Conservation (phyloP, 92 coral and sea anemone genomes). For the Phenganax stokvisi region DNA sequence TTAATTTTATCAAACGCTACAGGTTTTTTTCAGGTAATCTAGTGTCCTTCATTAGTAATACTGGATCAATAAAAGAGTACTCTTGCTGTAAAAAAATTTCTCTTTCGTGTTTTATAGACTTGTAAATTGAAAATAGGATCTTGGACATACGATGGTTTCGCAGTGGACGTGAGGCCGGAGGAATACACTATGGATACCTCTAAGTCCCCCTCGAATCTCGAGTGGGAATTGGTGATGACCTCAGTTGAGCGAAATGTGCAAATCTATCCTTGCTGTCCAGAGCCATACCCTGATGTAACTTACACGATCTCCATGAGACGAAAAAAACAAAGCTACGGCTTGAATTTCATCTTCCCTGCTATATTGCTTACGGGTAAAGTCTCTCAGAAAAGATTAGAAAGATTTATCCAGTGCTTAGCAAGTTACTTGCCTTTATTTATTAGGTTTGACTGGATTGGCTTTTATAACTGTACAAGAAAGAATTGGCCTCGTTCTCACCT, state of each 20-base stretch:
- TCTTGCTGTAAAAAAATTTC: neutral
- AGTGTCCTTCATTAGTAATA: neutral
- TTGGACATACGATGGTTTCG: conserved; percentile 37
- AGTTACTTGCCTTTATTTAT: neutral
- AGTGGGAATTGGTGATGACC: conserved; percentile 31
- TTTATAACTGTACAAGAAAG: conserved; percentile 18
- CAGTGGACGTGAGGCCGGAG: conserved; percentile 23
- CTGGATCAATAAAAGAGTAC: neutral
- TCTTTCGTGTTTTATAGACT: neutral
- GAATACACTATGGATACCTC: conserved; percentile 17
- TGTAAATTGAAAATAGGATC: conserved; percentile 30
- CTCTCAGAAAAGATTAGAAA: conserved; percentile 70
- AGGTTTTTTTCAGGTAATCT: no score
- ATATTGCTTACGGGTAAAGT: conserved; percentile 58
- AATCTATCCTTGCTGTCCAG: conserved; percentile 20
- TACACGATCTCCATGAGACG: conserved; percentile 22
- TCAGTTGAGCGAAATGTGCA: conserved; percentile 7
- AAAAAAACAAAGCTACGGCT: neutral
- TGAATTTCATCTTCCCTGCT: conserved; percentile 10
- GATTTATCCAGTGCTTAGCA: conserved; percentile 20
- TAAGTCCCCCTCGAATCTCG: conserved; percentile 28
- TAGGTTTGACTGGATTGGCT: conserved; percentile 24
- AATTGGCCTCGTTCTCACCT: conserved; percentile 24
- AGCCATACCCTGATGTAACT: conserved; percentile 35
- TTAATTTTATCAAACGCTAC: no score